Evolutionary conservation across 1,140 invertebrate genomes (phyloP).

Genomic region (Drosophila sulfurigaster): DNA sequence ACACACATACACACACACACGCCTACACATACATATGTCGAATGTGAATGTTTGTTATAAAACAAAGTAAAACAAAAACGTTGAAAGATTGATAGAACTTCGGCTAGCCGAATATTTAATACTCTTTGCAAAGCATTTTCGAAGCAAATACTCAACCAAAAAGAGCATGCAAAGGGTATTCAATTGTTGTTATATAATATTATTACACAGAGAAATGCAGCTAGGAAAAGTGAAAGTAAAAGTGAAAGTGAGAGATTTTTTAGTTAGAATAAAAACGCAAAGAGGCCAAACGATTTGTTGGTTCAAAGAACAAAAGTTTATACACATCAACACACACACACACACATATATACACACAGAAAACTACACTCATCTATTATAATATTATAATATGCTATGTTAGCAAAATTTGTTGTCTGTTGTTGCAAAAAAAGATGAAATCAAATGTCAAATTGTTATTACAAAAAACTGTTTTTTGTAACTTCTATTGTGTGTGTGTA

Average conservation of each 20-base stretch:
- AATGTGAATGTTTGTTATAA: constrained; percentile 61
- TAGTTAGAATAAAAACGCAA: constrained; percentile 18
- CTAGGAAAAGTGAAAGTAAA: constrained; percentile 25
- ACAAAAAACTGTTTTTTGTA: constrained; percentile 31
- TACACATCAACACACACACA: constrained; percentile 45
- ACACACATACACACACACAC: constrained; percentile 26
- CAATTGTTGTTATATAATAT: neutral
- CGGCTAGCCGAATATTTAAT: constrained; percentile 34
- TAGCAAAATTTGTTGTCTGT: constrained; percentile 54
- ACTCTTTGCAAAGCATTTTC: constrained; percentile 25
- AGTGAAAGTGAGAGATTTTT: constrained; percentile 1
- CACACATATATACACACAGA: constrained; percentile 45
- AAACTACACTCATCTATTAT: constrained; percentile 45
- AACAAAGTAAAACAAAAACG: constrained; percentile 51
- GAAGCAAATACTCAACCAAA: neutral
- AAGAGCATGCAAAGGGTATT: neutral
- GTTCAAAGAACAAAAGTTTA: constrained; percentile 78
- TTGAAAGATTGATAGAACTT: constrained; percentile 6
- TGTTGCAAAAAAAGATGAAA: constrained; percentile 19
- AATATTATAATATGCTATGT: constrained; percentile 41
- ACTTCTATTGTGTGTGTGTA: constrained; percentile 12
- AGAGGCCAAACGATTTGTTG: constrained; percentile 78
- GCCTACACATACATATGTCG: constrained; percentile 31
- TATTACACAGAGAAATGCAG: constrained; percentile 21
- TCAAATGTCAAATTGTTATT: constrained; percentile 31